Conservation (phyloP, 23 tunicate genomes). For the Aplidium turbinatum region DNA sequence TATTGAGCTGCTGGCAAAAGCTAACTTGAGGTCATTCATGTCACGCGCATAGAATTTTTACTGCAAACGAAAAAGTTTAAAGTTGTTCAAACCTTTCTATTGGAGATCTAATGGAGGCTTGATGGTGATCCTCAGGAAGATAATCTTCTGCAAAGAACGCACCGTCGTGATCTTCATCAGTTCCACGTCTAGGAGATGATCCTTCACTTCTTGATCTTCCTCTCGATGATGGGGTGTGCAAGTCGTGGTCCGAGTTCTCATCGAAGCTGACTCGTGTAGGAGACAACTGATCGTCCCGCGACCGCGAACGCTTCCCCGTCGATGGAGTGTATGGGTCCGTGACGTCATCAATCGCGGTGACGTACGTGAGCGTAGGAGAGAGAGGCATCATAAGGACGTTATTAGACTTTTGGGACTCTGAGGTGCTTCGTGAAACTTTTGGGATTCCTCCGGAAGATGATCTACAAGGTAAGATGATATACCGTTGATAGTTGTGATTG, state of each 20-base stretch:
- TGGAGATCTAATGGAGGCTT: background rate
- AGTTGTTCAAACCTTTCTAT: constrained; percentile 10
- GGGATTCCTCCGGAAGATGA: constrained; percentile 38
- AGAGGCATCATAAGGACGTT: constrained; percentile 30
- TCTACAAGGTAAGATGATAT: background rate
- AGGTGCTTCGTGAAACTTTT: constrained; percentile 16
- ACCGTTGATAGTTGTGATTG: too few species aligned
- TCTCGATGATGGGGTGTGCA: constrained; percentile 21
- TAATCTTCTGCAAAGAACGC: constrained; percentile 58
- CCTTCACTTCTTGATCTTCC: background rate
- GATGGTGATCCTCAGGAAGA: constrained; percentile 26
- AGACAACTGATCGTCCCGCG: background rate
- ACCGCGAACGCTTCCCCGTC: constrained; percentile 10
- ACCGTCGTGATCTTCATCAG: constrained; percentile 24
- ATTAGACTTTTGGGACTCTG: constrained; percentile 24
- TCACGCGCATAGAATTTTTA: too few species aligned
- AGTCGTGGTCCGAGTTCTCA: constrained; percentile 37
- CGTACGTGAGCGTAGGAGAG: constrained; percentile 51
- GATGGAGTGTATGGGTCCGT: constrained; percentile 21
- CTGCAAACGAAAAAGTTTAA: too few species aligned
- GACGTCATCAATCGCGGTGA: constrained; percentile 37
- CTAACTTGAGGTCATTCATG: too few species aligned
- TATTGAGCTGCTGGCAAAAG: too few species aligned
- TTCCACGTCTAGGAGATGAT: constrained; percentile 24
- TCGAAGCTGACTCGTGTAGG: constrained; percentile 24